phyloP scores from a whole-genome alignment of 2,888 invertebrate genomes.

The Volucella zonaria region DNA sequence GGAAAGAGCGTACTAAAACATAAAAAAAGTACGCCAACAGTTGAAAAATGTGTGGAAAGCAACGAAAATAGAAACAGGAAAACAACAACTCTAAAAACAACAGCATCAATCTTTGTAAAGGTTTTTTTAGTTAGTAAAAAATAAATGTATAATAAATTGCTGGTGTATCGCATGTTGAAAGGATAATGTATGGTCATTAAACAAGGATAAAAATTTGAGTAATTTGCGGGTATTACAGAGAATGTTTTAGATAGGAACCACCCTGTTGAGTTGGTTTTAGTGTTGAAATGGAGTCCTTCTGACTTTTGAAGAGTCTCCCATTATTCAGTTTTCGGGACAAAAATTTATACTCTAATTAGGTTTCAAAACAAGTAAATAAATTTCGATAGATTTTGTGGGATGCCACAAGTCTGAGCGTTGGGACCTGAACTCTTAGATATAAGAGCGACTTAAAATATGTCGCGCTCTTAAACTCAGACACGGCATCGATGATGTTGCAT shows the following conservation, averaged over 20 bases:
- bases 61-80: constrained; percentile 4
- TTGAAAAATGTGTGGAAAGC: constrained; percentile 45
- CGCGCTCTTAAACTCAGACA: no score
- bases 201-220: constrained; percentile 66
- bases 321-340: no score
- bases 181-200: constrained; percentile 70
- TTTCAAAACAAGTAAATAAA: no score
- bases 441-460: no score
- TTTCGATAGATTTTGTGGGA: no score
- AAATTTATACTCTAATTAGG: no score
- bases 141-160: constrained; percentile 63
- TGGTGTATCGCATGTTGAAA: constrained; percentile 63
- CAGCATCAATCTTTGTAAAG: constrained; percentile 65
- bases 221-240: constrained; percentile 54
- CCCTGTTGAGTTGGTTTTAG: background rate
- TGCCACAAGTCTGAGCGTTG: no score
- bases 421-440: no score
- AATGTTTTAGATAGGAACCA: constrained; percentile 27
- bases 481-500: no score
- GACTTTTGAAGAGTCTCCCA: no score
- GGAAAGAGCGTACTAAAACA: constrained; percentile 19
- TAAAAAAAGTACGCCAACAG: constrained; percentile 9
- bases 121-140: constrained; percentile 70
- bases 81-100: background rate
- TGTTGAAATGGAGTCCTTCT: background rate